Percentiles rank a stretch among this genome's conserved stretches.
These are phyloP conservation scores for Periophthalmus magnuspinnatus DNA, from an alignment of 2,797 vertebrate species.

Conservation along the genomic window DNA sequence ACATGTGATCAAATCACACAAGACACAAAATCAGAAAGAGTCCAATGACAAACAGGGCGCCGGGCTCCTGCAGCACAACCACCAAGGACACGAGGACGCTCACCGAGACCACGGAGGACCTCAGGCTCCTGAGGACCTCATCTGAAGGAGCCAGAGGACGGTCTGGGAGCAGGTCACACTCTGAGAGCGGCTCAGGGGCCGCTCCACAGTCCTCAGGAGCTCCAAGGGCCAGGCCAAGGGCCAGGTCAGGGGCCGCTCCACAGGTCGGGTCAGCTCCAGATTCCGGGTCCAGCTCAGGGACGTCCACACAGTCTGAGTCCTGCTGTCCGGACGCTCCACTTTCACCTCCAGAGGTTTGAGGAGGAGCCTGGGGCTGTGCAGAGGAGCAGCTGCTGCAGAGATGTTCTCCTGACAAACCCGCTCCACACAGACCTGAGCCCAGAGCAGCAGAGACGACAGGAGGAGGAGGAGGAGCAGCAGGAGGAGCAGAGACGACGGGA, in stretches of 20 bases:
- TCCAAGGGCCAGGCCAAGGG: no score
- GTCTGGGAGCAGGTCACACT: constrained; percentile 36
- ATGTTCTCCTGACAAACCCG: constrained; percentile 24
- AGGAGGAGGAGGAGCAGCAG: no score
- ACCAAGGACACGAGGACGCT: constrained; percentile 61
- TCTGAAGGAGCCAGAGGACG: constrained; percentile 19
- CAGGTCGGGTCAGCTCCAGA: constrained; percentile 13
- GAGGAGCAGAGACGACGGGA: no score
- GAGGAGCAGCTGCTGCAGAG: background rate
- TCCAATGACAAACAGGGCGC: constrained; percentile 63
- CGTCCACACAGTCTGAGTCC: constrained; percentile 29
- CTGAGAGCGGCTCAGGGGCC: constrained; percentile 34
- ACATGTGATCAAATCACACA: constrained; percentile 48
- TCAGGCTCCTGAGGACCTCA: constrained; percentile 43
- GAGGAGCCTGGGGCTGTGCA: constrained; percentile 22
- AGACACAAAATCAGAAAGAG: constrained; percentile 60
- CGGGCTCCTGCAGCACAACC: constrained; percentile 64
- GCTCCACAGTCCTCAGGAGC: no score
- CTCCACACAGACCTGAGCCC: constrained; percentile 28
- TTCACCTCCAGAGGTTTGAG: constrained; percentile 34
- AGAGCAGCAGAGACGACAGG: constrained; percentile 21
- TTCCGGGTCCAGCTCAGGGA: constrained; percentile 24
- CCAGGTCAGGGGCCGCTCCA: constrained; percentile 30
- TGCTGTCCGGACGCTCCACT: constrained; percentile 31
- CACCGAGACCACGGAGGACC: constrained; percentile 59